phyloP scores from a whole-genome alignment of 2,113 vertebrate genomes.

The Lontra canadensis region DNA sequence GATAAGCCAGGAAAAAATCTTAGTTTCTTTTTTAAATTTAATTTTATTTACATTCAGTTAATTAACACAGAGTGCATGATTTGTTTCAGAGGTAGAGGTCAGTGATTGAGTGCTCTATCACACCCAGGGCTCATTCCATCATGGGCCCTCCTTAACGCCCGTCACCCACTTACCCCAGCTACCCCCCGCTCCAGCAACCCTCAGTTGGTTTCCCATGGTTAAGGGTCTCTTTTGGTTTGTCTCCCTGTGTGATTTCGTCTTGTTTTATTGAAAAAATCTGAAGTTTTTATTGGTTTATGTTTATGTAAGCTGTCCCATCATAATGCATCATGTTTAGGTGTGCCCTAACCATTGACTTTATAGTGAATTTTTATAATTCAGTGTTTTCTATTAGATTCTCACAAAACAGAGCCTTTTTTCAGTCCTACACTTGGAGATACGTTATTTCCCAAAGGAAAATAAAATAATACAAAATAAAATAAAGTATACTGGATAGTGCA shows the following conservation, averaged over 20 bases:
- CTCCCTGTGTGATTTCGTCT: not conserved
- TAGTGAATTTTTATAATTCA: conserved; percentile 26
- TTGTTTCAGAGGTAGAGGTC: not conserved
- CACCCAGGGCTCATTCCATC: not conserved
- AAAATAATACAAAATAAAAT: not conserved
- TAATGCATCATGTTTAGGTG: not conserved
- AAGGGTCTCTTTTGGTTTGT: not conserved
- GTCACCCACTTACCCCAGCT: not conserved
- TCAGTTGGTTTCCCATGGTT: not conserved
- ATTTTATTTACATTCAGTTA: not conserved
- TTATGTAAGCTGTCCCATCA: not conserved
- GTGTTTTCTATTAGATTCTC: not conserved
- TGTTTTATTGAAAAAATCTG: not conserved
- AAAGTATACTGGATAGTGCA: not conserved
- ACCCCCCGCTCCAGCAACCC: not conserved
- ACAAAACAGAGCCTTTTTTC: not conserved
- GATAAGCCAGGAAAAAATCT: conserved; percentile 10
- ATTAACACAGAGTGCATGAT: not conserved
- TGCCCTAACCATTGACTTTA: not conserved
- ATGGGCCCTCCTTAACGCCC: not conserved
- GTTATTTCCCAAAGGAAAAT: conserved; percentile 21
- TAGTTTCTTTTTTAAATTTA: not conserved
- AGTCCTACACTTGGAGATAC: not conserved
- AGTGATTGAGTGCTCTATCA: not conserved
- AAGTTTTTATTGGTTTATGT: not conserved